Base-by-base conservation (phyloP, 2,888 invertebrate genomes). In the Proisotoma minuta region DNA sequence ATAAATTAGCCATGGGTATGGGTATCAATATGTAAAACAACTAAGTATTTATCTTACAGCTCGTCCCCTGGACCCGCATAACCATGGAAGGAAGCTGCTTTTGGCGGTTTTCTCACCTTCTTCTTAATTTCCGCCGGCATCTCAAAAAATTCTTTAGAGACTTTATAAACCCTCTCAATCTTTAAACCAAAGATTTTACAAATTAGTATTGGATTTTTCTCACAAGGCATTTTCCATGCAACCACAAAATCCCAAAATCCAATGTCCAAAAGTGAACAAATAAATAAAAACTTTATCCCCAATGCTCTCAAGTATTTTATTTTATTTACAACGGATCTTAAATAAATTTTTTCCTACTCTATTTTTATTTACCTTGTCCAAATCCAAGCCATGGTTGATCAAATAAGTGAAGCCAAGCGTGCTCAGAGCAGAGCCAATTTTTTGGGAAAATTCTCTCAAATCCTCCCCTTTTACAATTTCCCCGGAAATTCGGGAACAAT, bases 351-450 rank as follows among this genome's bases (percentile, higher is more conserved):
- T n/a, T n/a, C n/a, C n/a, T n/a, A n/a, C n/a, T n/a, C n/a, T n/a
- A n/a, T n/a, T n/a, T n/a, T n/a, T n/a, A n/a, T n/a, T 34, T 34
- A 34, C 34, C 15, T 15, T 34, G 34, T 18, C 27, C 20, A 59
- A 52, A 53, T 59, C 59, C n/a, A 59, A 22, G 1, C 59, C 59
- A 52, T 59, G 59, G 26, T 59, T 59, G 12, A 40, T 39, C 10
- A 59, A 40, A 22, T 59, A 59, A 1, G 40, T 22, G 40, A 59
- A 59, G 2, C 59, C 59, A 20, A 59, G 51, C 40, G 43, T 52
- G 23, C 47, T 27, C 40, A 59, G 51, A 23, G 59, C 51, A 1
- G 20, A 12, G 1, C 59, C 59, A 18, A 59, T 52, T 26, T 59
- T 53, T 4, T 52, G 20, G 12, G 59, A 51, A 53, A 59, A 59